Evolutionary conservation across 2,113 vertebrate species (phyloP), one percentile per base, ranked within the genome.

Genomic region (Sinosuthora webbiana): DNA sequence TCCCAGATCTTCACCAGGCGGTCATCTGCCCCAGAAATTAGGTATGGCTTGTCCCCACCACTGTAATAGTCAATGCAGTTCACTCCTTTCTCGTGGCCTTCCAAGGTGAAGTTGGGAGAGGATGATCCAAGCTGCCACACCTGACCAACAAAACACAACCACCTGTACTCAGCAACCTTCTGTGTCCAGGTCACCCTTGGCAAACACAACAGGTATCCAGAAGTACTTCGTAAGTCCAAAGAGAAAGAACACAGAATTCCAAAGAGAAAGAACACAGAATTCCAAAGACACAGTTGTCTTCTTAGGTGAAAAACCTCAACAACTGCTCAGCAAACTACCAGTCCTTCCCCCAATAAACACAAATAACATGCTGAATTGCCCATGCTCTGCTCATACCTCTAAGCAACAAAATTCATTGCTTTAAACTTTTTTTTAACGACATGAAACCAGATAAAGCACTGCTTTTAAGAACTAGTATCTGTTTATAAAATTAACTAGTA

Each of bases 1-100:
- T 99, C 99, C 99, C 99, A 99, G 97, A 99, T 99, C 97, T 99
- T 99, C 87, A 99, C 99, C 78, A 99, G 98, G 33, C 99, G 98
- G 87, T 99, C 99, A 93, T 99, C 99, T 76, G 99, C 99, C 47
- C 99, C 99, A 39, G 99, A 99, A 88, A 99, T 99, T 74, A 99
- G 98, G 90, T 99, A 99, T 0, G 99, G 99, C 73, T 99, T 99
- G 97, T 99, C 99, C 33, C 99, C 99, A 79, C 99, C 99, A 44
- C 99, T 99, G 98, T 99, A 99, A 81, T 99, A 99, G 96, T 99
- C 99, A 42, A 99, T 99, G 95, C 99, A 99, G 96, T 99, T 99
- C 37, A 99, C 99, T 6, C 99, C 99, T 93, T 99, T 99, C 95
- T 99, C 99, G 0, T 99, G 99, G 57, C 99, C 99, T 88, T 99